A percentile compares a stretch with the other conserved stretches of the same genome.
Conservation (phyloP, 2,113 vertebrate species). For the Electrona antarctica region DNA sequence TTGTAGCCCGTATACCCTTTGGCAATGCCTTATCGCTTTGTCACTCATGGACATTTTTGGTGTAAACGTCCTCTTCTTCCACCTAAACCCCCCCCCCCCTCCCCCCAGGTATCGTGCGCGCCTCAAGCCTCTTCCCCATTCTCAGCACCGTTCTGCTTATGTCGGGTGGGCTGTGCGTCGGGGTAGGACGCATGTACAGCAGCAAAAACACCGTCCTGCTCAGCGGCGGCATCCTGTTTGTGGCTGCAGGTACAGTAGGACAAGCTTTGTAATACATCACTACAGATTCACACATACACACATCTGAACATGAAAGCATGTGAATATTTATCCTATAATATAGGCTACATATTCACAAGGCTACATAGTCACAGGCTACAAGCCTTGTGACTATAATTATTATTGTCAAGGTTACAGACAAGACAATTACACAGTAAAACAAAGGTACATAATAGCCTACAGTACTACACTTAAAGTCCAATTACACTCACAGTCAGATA, state of each 20-base stretch:
- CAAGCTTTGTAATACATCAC: slow-evolving; percentile 8
- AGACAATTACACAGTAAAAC: too few species aligned
- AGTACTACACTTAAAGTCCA: too few species aligned
- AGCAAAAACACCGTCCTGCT: slow-evolving; percentile 94
- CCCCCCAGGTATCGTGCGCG: slow-evolving; percentile 89
- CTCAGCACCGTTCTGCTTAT: slow-evolving; percentile 92
- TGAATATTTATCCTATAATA: background rate
- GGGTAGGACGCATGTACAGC: slow-evolving; percentile 90
- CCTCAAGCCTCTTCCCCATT: slow-evolving; percentile 96
- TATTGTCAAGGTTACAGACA: too few species aligned
- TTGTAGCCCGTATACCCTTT: too few species aligned
- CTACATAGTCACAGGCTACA: background rate
- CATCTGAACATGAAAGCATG: background rate
- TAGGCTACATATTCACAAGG: too few species aligned
- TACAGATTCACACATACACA: slow-evolving; percentile 7
- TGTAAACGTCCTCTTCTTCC: background rate
- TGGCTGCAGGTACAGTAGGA: slow-evolving; percentile 87
- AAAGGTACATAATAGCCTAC: too few species aligned
- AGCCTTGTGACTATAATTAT: too few species aligned
- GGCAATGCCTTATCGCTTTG: too few species aligned
- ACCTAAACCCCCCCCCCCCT: background rate
- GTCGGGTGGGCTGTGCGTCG: slow-evolving; percentile 92
- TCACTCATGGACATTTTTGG: too few species aligned
- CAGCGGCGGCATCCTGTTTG: slow-evolving; percentile 95
- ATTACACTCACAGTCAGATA: background rate